Conservation (phyloP, 2,797 vertebrate species). For the Lateolabrax maculatus region DNA sequence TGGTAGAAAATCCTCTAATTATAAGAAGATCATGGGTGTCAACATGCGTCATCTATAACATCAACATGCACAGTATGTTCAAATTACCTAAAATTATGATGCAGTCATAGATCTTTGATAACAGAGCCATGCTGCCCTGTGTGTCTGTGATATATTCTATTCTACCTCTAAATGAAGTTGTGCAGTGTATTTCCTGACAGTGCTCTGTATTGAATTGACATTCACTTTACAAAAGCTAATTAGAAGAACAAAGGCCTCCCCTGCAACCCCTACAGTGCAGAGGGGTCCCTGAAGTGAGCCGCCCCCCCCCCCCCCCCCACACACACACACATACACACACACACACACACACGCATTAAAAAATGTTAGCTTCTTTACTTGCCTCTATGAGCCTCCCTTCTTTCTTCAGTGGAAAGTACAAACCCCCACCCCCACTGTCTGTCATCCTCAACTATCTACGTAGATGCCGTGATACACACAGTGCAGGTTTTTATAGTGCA, state of each 20-base stretch:
- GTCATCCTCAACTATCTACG: background rate
- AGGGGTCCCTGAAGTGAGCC: background rate
- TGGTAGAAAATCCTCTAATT: conserved; percentile 4
- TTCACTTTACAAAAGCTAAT: conserved; percentile 39
- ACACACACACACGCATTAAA: background rate
- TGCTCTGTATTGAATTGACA: background rate
- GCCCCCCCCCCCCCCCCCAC: too few species aligned
- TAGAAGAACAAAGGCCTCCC: conserved; percentile 29
- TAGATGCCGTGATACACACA: background rate
- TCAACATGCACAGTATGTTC: background rate
- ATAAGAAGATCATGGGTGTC: background rate
- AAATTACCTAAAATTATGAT: background rate
- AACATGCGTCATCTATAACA: conserved; percentile 7
- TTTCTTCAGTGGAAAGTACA: background rate
- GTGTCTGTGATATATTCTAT: background rate
- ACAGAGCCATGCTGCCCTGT: conserved; percentile 2
- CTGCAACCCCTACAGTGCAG: conserved; percentile 4
- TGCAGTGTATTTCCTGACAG: background rate
- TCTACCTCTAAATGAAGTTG: conserved; percentile 20
- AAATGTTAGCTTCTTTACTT: background rate
- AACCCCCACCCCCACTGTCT: background rate
- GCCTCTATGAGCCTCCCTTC: background rate
- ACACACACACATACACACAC: too few species aligned
- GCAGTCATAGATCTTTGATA: background rate
- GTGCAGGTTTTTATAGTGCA: background rate